phyloP scores from a whole-genome alignment of 2,113 vertebrate genomes.

The Choloepus hoffmanni region DNA sequence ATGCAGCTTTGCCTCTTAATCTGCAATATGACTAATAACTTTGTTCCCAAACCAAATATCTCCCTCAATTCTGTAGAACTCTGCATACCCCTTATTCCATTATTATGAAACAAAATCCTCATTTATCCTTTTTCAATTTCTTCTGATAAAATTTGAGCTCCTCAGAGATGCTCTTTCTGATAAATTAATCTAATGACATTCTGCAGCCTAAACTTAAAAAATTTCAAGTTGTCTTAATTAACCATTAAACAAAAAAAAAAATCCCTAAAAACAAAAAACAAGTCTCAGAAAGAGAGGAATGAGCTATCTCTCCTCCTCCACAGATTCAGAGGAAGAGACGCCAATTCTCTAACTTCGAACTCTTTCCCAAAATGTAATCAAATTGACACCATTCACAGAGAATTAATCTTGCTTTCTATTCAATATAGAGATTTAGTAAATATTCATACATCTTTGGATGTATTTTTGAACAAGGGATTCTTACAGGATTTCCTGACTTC shows the following conservation, averaged over 20 bases:
- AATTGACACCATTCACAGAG: background rate
- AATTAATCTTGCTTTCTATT: background rate
- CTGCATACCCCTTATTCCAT: background rate
- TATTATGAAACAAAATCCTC: slow-evolving; percentile 36
- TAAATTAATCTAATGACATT: slow-evolving; percentile 26
- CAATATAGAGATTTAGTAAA: background rate
- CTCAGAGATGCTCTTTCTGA: background rate
- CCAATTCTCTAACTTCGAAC: background rate
- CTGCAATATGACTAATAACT: background rate
- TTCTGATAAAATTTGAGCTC: slow-evolving; percentile 38
- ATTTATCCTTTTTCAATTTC: slow-evolving; percentile 11
- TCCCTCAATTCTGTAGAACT: background rate
- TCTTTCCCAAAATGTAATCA: background rate
- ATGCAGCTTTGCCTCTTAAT: background rate
- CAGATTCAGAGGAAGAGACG: background rate
- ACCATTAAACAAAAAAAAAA: background rate
- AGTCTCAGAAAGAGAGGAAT: background rate
- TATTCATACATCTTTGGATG: background rate
- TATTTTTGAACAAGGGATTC: background rate
- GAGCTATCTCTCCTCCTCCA: background rate
- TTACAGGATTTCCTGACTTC: background rate
- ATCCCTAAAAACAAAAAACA: background rate
- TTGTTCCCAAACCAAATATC: background rate
- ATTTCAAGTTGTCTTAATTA: slow-evolving; percentile 7
- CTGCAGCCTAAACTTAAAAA: slow-evolving; percentile 3